Evolutionary conservation across 2,888 invertebrate genomes (phyloP), one percentile per base, ranked within the genome.

Genomic region (Harpalus rubripes): DNA sequence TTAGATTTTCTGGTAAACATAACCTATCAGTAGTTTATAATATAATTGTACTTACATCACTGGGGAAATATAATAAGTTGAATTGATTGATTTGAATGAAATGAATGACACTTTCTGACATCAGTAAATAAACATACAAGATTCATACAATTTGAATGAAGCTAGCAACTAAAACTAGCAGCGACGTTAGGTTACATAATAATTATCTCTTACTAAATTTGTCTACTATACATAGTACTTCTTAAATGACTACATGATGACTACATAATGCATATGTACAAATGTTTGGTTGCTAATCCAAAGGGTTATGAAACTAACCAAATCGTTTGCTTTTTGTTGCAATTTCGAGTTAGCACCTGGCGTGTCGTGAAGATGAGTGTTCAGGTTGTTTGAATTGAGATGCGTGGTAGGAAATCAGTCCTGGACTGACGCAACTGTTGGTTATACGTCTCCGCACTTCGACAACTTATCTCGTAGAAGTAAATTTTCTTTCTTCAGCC

Each of bases 401-500:
- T 87, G 87, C 87, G 87, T 86, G 44, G 59, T 81, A 81, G 81
- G 68, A 80, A 61, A 78, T 84, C 84, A 84, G 84, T 74, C 72
- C 78, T 61, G 22, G 78, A 52, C 78, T 84, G 78, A 65, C 22
- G 63, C 52, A n/a, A 63, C n/a, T 16, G 22, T 86, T 86, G 86
- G 87, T 95, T 93, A 95, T 92, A 96, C 95, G 92, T 96, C 96
- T 93, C 96, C 95, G 93, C 95, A 96, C 93, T 97, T 97, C 90
- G 96, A 95, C 92, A 97, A 93, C 93, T 96, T 96, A 92, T 97
- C 96, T 91, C 97, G 95, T 91, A 97, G 93, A 92, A 96, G 94
- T 93, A 96, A 94, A 91, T 97, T 97, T 92, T 97, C 97, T 92
- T 97, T 97, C 93, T 97, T 97, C 92, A 97, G 93, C 92, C 96